Base-by-base conservation (phyloP, 2,113 vertebrate genomes). In the Gavialis gangeticus region DNA sequence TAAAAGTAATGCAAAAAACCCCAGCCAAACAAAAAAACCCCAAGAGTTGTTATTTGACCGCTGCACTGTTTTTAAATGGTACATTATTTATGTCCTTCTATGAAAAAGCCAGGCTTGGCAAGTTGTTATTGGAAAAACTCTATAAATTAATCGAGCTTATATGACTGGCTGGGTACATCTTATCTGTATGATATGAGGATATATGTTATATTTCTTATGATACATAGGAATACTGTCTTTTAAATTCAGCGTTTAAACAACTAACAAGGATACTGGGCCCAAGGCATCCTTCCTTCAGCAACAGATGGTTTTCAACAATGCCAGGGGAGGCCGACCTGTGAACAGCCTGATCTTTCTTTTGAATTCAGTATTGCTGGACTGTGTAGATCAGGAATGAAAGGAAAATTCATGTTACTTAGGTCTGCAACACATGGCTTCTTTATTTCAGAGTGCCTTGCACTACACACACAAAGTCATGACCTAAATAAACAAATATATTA, bases 401-500 rank as follows among this genome's bases (percentile, higher is more conserved):
- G 5, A 73, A 56, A 22, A 62, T 24, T 0, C 1, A 6, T 9
- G 9, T 30, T 9, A 14, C 10, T 59, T 8, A 3, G 18, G 5
- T 15, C 46, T 5, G 24, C 9, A 37, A 1, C 84, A 30, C 2
- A 7, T 24, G 27, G 4, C 27, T 21, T 1, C 1, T 2, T 57
- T 60, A 5, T 16, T 79, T 3, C 34, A n/a, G 22, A 1, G 0
- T 19, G 3, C 54, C 27, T 77, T 80, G 71, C 4, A 19, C n/a
- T 18, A 30, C 13, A 73, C 12, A 30, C 34, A 46, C 37, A 73
- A 73, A 46, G 12, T 24, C 34, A 46, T 24, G 22, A 12, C 3
- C 0, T 63, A 2, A 1, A 0, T 6, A 1, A 3, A 2, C 19
- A 12, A 34, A n/a, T 7, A 16, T 2, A 4, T 34, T 12, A 10